Conservation (phyloP, 2,113 vertebrate genomes). For the Tretioscincus oriximinensis region DNA sequence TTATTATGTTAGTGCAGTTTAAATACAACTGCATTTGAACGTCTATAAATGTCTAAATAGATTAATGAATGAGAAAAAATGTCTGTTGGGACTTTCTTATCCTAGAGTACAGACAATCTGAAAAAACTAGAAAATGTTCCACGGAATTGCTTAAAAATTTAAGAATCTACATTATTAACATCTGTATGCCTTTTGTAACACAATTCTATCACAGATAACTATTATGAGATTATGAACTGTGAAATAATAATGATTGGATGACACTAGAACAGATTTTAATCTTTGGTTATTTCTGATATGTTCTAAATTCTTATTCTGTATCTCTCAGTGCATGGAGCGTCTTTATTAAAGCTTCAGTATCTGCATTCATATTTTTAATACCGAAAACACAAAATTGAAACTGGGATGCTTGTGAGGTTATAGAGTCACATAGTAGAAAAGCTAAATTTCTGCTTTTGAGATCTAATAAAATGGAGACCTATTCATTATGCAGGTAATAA, state of each 20-base stretch:
- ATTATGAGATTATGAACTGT: slow-evolving; percentile 42
- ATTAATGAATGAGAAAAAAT: slow-evolving; percentile 25
- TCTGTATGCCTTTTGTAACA: slow-evolving; percentile 37
- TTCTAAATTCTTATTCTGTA: slow-evolving; percentile 39
- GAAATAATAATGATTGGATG: slow-evolving; percentile 42
- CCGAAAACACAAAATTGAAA: slow-evolving; percentile 65
- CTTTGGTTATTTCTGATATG: slow-evolving; percentile 37
- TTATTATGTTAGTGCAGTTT: not conserved
- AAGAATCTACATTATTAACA: slow-evolving; percentile 25
- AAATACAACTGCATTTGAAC: slow-evolving; percentile 5
- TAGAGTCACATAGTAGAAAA: slow-evolving; percentile 72
- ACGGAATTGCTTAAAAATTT: slow-evolving; percentile 27
- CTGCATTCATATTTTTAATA: slow-evolving; percentile 66
- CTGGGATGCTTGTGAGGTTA: slow-evolving; percentile 66
- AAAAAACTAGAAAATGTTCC: slow-evolving; percentile 39
- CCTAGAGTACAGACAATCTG: not conserved
- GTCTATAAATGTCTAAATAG: slow-evolving; percentile 2
- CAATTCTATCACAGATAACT: slow-evolving; percentile 40
- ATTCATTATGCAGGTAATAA: slow-evolving; percentile 78
- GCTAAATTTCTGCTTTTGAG: slow-evolving; percentile 70
- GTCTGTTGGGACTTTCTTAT: not conserved
- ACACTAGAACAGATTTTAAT: slow-evolving; percentile 48
- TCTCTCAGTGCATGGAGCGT: slow-evolving; percentile 46
- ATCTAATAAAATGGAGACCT: slow-evolving; percentile 73
- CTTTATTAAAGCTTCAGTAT: slow-evolving; percentile 66